Evolutionary conservation across 2,888 invertebrate species (phyloP).

Genomic region (Pinctada fucata): DNA sequence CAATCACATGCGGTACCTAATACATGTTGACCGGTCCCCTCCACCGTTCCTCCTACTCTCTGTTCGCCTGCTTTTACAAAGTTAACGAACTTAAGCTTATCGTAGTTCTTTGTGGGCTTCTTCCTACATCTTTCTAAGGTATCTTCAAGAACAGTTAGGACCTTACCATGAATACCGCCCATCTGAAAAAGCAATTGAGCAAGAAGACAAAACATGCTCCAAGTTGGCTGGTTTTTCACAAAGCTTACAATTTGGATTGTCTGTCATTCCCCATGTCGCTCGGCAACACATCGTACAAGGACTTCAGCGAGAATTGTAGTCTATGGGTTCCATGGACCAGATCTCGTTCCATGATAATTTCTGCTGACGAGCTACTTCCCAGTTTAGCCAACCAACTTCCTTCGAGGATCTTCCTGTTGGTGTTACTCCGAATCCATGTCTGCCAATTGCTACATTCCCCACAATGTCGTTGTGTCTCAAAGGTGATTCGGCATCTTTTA

Average conservation of each 20-base stretch:
- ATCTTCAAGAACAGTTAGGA: slow-evolving; percentile 22
- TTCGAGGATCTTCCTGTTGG: slow-evolving; percentile 4
- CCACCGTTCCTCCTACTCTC: background rate
- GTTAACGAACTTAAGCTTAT: slow-evolving; percentile 5
- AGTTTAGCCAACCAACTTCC: slow-evolving; percentile 21
- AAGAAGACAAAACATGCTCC: slow-evolving; percentile 29
- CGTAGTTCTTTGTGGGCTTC: slow-evolving; percentile 10
- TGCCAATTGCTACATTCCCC: background rate
- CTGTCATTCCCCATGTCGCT: slow-evolving; percentile 9
- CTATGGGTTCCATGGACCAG: slow-evolving; percentile 18
- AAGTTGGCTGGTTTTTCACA: slow-evolving; percentile 32
- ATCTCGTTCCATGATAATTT: slow-evolving; percentile 19
- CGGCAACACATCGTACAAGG: slow-evolving; percentile 20
- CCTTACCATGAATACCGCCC: slow-evolving; percentile 29
- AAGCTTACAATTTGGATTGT: slow-evolving; percentile 24
- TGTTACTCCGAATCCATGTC: slow-evolving; percentile 5
- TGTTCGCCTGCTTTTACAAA: slow-evolving; percentile 10
- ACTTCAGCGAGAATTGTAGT: slow-evolving; percentile 14
- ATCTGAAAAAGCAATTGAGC: slow-evolving; percentile 26
- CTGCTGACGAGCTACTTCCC: background rate
- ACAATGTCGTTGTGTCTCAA: slow-evolving; percentile 24
- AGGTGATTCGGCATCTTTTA: slow-evolving; percentile 28
- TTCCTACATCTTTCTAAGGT: slow-evolving; percentile 6
- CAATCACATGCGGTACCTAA: slow-evolving; percentile 10
- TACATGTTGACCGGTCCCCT: background rate